Evolutionary conservation across 1,140 invertebrate species (phyloP), one percentile per base, ranked within the genome.

Genomic region (Riptortus pedestris): DNA sequence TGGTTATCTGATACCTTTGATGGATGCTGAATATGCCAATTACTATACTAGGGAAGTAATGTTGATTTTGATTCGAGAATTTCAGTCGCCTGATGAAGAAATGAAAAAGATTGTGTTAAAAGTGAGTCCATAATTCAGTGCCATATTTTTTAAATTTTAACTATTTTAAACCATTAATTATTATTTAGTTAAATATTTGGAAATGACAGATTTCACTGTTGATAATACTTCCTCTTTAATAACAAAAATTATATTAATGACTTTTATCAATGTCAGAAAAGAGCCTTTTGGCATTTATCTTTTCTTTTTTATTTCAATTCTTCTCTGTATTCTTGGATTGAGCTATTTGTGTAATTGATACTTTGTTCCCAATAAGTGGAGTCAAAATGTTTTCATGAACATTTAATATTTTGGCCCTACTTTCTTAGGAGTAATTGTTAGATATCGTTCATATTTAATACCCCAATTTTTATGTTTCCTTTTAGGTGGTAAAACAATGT

Each of bases 51-150:
- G 94, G 67, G 96, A 99, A 87, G 96, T 99, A 71, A 99, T 99
- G 97, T 81, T 99, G 72, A 99, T 99, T 76, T 79, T 99, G 7
- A 98, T 99, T 72, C 83, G 97, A 76, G 97, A 99, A 78, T 99
- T 99, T 75, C 94, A 97, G 75, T 98, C 96, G 52, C 96, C 97
- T 2, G 97, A 99, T 78, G 97, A 99, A 78, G 97, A 99, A 83
- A 99, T 99, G 97, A 99, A 99, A 74, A 99, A 99, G 74, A 99
- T 99, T 79, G 97, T 99, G 0, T 80, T 99, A 43, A 99, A 99
- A 80, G 90, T 89, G 74, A 71, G 71, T 69, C 58, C n/a, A n/a
- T n/a, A 26, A 33, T 60, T 43, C 14, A 14, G 16, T 11, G 16
- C 27, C 28, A 58, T 22, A 28, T n/a, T 58, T 9, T 12, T 58